Evolutionary conservation across 2,797 vertebrate genomes (phyloP).

Genomic region (Sebastiscus tertius): DNA sequence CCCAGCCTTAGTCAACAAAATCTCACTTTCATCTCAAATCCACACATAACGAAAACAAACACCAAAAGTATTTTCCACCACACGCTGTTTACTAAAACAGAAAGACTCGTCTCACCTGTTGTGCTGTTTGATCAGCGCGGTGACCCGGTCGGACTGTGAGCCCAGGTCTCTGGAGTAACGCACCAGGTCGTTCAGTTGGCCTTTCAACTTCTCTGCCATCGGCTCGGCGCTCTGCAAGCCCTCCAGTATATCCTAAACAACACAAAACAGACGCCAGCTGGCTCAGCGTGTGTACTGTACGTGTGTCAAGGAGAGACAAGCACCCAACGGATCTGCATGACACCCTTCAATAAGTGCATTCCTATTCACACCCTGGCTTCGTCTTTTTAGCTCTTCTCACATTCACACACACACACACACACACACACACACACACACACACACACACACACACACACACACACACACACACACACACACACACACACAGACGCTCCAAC

Average conservation of each 20-base stretch:
- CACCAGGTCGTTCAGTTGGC: constrained; percentile 93
- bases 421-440: constrained; percentile 15
- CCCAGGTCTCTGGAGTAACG: constrained; percentile 93
- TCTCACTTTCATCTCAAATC: neutral
- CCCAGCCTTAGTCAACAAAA: neutral
- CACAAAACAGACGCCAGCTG: constrained; percentile 62
- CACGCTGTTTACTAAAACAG: neutral
- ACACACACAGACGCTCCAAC: constrained; percentile 43
- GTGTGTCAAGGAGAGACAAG: constrained; percentile 41
- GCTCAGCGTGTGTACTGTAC: constrained; percentile 26
- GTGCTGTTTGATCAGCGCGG: constrained; percentile 93
- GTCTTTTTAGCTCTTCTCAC: constrained; percentile 42
- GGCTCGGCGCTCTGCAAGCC: constrained; percentile 89
- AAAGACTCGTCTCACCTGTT: constrained; percentile 87
- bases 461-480: neutral
- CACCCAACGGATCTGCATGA: constrained; percentile 62
- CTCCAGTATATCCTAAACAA: constrained; percentile 87
- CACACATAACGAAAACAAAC: neutral
- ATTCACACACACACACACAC: neutral
- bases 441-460: neutral
- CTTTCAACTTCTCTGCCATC: constrained; percentile 92
- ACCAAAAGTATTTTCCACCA: neutral
- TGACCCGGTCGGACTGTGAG: constrained; percentile 90
- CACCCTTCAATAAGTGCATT: constrained; percentile 67
- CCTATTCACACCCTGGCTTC: constrained; percentile 64